A percentile compares a stretch with the other conserved stretches of the same genome.
Evolutionary conservation across 1,140 invertebrate species (phyloP).

Genomic region (Cherax destructor): DNA sequence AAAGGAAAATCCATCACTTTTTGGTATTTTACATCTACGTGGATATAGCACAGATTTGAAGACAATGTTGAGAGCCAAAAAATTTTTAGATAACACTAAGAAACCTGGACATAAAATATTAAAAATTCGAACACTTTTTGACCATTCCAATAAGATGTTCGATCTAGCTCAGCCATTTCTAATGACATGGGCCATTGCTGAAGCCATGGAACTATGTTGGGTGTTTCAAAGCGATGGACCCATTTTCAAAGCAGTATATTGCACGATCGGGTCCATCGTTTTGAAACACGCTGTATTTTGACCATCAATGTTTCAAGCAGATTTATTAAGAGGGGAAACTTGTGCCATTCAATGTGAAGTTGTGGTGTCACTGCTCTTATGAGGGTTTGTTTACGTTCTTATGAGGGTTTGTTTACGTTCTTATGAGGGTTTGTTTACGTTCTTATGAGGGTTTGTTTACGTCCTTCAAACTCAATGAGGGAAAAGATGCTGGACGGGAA

Average conservation of each 20-base stretch:
- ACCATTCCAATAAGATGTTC: slow-evolving; percentile 18
- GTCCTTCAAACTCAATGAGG: slow-evolving; percentile 42
- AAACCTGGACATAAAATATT: slow-evolving; percentile 19
- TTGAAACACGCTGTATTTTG: no score
- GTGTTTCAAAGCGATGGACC: no score
- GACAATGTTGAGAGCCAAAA: slow-evolving; percentile 2
- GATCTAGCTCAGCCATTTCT: slow-evolving; percentile 18
- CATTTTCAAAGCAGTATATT: no score
- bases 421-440: slow-evolving; percentile 16
- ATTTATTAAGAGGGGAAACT: slow-evolving; percentile 14
- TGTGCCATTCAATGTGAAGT: slow-evolving; percentile 21
- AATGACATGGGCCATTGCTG: slow-evolving; percentile 3
- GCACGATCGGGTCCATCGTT: no score
- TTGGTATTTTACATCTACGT: slow-evolving; percentile 16
- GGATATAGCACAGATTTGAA: slow-evolving; percentile 35
- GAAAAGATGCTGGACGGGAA: slow-evolving; percentile 18
- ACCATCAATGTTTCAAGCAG: slow-evolving; percentile 28
- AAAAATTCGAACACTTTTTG: slow-evolving; percentile 5
- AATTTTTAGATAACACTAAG: slow-evolving; percentile 17
- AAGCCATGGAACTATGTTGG: slow-evolving; percentile 31
- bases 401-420: slow-evolving; percentile 30
- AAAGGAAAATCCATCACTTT: not conserved
- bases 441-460: slow-evolving; percentile 24
- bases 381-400: slow-evolving; percentile 24
- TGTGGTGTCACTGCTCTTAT: slow-evolving; percentile 23